Evolutionary conservation across 2,797 vertebrate genomes (phyloP).

Genomic region (Esox masquinongy): DNA sequence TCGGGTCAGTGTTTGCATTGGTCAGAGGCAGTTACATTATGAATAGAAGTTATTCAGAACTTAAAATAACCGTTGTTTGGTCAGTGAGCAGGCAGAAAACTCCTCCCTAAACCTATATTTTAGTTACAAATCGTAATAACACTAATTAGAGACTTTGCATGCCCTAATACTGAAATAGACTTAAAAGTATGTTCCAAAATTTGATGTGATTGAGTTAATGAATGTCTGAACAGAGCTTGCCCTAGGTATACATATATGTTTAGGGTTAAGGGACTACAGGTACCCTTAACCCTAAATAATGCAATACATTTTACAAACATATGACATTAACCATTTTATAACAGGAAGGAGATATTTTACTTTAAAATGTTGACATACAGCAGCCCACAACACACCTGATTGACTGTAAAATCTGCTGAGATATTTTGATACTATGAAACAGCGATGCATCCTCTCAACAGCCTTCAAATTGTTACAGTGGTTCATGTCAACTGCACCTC

Average conservation of each 20-base stretch:
- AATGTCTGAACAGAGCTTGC: not conserved
- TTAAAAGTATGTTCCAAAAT: not conserved
- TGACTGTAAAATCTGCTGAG: not conserved
- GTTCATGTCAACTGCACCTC: not conserved
- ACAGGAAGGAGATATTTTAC: not conserved
- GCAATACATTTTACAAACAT: not conserved
- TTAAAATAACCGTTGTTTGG: conserved; percentile 37
- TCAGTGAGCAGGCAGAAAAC: not conserved
- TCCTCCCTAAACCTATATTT: not conserved
- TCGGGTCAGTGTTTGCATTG: conserved; percentile 49
- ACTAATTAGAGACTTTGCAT: not conserved
- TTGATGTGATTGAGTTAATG: not conserved
- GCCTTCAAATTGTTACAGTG: conserved; percentile 12
- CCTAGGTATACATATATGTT: not conserved
- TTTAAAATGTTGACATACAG: not conserved
- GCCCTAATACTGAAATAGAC: not conserved
- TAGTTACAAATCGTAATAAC: not conserved
- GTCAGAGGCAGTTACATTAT: conserved; percentile 38
- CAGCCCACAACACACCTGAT: not conserved
- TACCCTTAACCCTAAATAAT: too few relatives aligned
- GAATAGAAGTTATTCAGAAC: conserved; percentile 66
- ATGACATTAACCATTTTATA: not conserved
- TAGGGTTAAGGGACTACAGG: too few relatives aligned
- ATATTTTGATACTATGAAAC: not conserved
- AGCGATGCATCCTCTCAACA: not conserved